Conservation (phyloP, 1,140 invertebrate genomes). For the Psilanteris sp. region DNA sequence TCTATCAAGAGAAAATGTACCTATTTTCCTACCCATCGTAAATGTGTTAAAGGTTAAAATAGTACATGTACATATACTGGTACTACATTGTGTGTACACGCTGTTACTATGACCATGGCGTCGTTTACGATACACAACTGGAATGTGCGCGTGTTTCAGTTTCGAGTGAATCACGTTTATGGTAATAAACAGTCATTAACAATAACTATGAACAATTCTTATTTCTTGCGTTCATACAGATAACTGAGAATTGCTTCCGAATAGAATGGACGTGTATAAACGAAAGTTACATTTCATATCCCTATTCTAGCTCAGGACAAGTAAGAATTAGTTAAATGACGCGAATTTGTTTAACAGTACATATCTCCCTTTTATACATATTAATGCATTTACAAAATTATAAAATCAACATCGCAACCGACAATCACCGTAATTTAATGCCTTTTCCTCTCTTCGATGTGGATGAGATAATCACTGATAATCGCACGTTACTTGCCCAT, state of each 20-base stretch:
- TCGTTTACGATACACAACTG: constrained; percentile 42
- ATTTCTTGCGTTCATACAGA: constrained; percentile 29
- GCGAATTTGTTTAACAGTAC: too few relatives aligned
- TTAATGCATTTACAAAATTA: constrained; percentile 23
- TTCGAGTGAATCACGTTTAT: constrained; percentile 56
- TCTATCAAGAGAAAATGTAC: constrained; percentile 49
- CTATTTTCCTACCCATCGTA: constrained; percentile 33
- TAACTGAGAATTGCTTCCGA: constrained; percentile 25
- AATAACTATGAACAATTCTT: constrained; percentile 44
- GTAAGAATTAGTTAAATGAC: too few relatives aligned
- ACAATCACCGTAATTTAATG: constrained; percentile 40
- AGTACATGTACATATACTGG: constrained; percentile 42
- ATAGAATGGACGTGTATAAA: neutral
- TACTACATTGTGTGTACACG: constrained; percentile 33
- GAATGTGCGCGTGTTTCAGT: constrained; percentile 54
- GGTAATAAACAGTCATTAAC: constrained; percentile 53
- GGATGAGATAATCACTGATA: constrained; percentile 46
- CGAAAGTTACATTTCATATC: too few relatives aligned
- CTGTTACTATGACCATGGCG: constrained; percentile 53
- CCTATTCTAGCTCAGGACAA: too few relatives aligned
- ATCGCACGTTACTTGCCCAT: constrained; percentile 34
- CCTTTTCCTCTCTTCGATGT: constrained; percentile 25
- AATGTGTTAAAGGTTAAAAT: constrained; percentile 61
- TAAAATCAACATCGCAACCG: constrained; percentile 25
- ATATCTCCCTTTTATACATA: too few relatives aligned